Conservation (phyloP, 1,140 invertebrate genomes). For the Trigoniulus corallinus region DNA sequence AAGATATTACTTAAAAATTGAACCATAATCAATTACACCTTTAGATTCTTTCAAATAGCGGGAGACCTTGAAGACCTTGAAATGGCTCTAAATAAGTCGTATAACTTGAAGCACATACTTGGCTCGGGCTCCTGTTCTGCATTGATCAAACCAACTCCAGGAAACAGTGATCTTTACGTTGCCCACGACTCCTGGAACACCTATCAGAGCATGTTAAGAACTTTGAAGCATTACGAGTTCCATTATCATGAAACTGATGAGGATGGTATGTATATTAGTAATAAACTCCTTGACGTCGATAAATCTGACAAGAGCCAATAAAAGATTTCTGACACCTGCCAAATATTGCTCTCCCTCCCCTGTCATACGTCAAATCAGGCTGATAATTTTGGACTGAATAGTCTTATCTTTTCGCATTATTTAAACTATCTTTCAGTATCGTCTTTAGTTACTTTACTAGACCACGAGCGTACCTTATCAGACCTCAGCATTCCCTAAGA, state of each 20-base stretch:
- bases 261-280: constrained; percentile 14
- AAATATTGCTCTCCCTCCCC: too few species aligned
- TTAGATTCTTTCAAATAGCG: constrained; percentile 32
- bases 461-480: too few species aligned
- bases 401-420: too few species aligned
- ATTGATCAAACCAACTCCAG: constrained; percentile 38
- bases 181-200: constrained; percentile 49
- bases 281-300: constrained; percentile 1
- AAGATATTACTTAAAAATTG: not conserved
- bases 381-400: too few species aligned
- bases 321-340: too few species aligned
- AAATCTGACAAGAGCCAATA: too few species aligned
- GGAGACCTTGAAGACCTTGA: constrained; percentile 60
- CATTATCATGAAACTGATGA: constrained; percentile 43
- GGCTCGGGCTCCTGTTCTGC: constrained; percentile 38
- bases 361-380: too few species aligned
- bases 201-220: constrained; percentile 69
- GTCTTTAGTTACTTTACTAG: too few species aligned
- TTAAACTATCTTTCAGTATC: too few species aligned
- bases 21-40: not conserved
- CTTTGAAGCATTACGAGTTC: constrained; percentile 78
- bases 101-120: constrained; percentile 15
- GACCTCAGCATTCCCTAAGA: too few species aligned
- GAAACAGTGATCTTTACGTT: constrained; percentile 36
- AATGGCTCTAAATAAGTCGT: constrained; percentile 23